Conservation (phyloP, 1,140 invertebrate genomes). For the Dysdera silvatica region DNA sequence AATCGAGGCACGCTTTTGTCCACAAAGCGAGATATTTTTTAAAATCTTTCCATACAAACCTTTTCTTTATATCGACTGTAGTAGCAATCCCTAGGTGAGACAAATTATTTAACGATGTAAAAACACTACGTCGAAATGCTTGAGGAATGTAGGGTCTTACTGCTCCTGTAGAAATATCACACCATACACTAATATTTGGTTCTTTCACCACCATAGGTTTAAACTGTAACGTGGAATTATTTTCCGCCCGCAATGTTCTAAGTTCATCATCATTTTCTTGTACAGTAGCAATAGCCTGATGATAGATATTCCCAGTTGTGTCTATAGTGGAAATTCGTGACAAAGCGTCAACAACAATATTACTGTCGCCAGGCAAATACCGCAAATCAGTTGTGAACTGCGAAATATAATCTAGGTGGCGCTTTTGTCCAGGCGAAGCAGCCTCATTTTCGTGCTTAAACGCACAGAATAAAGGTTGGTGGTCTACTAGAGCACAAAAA, state of each 20-base stretch:
- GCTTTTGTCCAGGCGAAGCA: neutral
- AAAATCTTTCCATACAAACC: neutral
- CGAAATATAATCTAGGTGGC: slow-evolving; percentile 41
- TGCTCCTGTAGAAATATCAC: neutral
- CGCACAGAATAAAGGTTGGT: slow-evolving; percentile 36
- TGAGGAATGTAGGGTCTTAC: slow-evolving; percentile 11
- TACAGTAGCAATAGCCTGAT: neutral
- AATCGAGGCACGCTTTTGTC: neutral
- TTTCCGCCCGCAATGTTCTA: too few relatives aligned
- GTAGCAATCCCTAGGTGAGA: slow-evolving; percentile 5
- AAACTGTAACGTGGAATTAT: neutral
- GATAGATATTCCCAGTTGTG: neutral
- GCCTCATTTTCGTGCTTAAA: slow-evolving; percentile 8
- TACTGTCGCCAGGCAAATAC: slow-evolving; percentile 40
- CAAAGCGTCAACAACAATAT: slow-evolving; percentile 29
- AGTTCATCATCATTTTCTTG: slow-evolving; percentile 2
- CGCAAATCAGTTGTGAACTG: slow-evolving; percentile 41
- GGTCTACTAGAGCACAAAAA: slow-evolving; percentile 37
- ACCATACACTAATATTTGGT: neutral
- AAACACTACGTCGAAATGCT: slow-evolving; percentile 7
- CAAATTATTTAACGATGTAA: neutral
- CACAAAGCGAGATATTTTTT: neutral
- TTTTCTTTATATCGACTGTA: neutral
- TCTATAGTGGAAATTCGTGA: neutral
- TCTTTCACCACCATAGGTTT: neutral